These are phyloP conservation scores for Chaetorhynchus papuensis DNA, from an alignment of 2,113 vertebrate genomes.

Conservation along the genomic window DNA sequence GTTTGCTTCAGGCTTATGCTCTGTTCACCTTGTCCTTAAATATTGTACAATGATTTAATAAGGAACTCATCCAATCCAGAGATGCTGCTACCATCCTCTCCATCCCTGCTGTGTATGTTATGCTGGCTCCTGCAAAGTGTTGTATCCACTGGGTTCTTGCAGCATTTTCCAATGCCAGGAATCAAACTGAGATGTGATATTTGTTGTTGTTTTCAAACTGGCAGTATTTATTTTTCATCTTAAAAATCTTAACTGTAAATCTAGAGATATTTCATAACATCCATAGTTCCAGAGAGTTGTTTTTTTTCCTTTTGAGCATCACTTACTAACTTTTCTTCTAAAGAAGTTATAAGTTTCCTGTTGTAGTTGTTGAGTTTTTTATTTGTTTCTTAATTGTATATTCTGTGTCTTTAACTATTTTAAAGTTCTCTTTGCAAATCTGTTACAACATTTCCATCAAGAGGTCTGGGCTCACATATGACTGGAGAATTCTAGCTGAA, in stretches of 20 bases:
- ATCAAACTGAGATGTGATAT: not conserved
- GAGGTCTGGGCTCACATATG: not conserved
- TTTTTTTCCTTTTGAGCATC: not conserved
- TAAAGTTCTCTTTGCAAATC: not conserved
- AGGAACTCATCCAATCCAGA: not conserved
- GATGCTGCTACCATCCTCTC: not conserved
- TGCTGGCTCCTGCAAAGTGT: not conserved
- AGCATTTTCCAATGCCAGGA: not conserved
- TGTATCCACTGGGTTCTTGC: not conserved
- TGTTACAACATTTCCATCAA: not conserved
- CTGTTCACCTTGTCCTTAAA: not conserved
- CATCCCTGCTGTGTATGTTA: not conserved
- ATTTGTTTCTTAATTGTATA: not conserved
- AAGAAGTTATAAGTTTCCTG: not conserved
- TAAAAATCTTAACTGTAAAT: not conserved
- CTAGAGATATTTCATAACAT: not conserved
- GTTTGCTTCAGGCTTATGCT: not conserved
- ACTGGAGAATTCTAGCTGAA: not conserved
- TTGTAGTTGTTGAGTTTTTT: not conserved
- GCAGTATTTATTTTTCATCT: not conserved
- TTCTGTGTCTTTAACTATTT: not conserved
- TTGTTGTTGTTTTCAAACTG: not conserved
- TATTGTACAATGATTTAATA: not conserved
- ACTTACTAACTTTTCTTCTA: not conserved
- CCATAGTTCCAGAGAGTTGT: not conserved